These are phyloP conservation scores for Hypolimnas misippus DNA, from an alignment of 2,888 invertebrate species.

Conservation along the genomic window DNA sequence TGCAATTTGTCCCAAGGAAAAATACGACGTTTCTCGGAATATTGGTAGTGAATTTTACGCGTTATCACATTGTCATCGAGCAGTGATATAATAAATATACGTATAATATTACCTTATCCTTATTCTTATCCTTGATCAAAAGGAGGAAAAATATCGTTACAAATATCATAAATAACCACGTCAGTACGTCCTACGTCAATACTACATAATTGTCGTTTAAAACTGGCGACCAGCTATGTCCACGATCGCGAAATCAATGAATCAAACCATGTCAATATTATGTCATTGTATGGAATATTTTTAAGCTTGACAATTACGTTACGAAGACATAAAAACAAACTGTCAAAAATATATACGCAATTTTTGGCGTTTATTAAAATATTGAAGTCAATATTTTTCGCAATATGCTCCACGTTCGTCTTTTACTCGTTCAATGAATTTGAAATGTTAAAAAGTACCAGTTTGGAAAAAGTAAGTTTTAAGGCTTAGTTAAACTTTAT, in stretches of 20 bases:
- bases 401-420: conserved; percentile 68
- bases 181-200: neutral
- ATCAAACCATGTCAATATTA: conserved; percentile 40
- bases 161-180: neutral
- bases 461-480: conserved; percentile 65
- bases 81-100: no score
- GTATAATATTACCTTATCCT: no score
- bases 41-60: no score
- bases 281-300: conserved; percentile 61
- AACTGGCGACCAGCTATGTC: no score
- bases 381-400: conserved; percentile 60
- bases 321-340: conserved; percentile 58
- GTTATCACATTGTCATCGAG: no score
- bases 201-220: neutral
- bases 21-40: no score
- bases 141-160: neutral
- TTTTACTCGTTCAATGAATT: conserved; percentile 65
- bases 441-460: conserved; percentile 76
- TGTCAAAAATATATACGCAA: conserved; percentile 70
- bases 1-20: no score
- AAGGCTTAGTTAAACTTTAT: neutral
- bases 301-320: conserved; percentile 59
- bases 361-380: conserved; percentile 62
- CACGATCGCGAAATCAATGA: neutral
- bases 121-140: neutral